Conservation (phyloP, 2,888 invertebrate genomes). For the Taphrorychus bicolor region DNA sequence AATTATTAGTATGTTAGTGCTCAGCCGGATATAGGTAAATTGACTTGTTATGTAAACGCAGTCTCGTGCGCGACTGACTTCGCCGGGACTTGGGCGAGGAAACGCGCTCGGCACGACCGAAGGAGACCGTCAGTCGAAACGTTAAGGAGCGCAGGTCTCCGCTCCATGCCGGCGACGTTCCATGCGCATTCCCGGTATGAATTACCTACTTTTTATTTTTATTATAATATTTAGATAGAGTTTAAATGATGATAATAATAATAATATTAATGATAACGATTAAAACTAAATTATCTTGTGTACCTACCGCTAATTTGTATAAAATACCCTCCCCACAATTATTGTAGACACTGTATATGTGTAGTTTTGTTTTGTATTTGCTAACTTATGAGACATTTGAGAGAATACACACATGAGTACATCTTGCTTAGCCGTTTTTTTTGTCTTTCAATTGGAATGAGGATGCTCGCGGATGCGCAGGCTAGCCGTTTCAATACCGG, state of each 20-base stretch:
- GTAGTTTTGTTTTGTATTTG: conserved; percentile 62
- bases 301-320: conserved; percentile 60
- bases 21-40: conserved; percentile 40
- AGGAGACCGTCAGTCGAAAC: conserved; percentile 54
- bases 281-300: conserved; percentile 57
- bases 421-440: not conserved
- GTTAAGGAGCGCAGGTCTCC: conserved; percentile 55
- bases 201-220: conserved; percentile 23
- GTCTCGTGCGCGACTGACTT: conserved; percentile 55
- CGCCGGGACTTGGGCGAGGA: conserved; percentile 25
- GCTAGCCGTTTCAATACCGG: no score
- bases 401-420: conserved; percentile 57
- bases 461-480: no score
- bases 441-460: no score
- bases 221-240: conserved; percentile 40
- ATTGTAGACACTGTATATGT: conserved; percentile 61
- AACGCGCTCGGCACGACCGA: not conserved
- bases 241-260: conserved; percentile 38
- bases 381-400: conserved; percentile 54
- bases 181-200: conserved; percentile 1
- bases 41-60: conserved; percentile 51
- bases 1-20: not conserved
- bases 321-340: conserved; percentile 55
- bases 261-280: no score
- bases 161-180: conserved; percentile 4